These are phyloP conservation scores for Trachelus stipa DNA, from an alignment of 2,888 invertebrate species.

Conservation along the genomic window DNA sequence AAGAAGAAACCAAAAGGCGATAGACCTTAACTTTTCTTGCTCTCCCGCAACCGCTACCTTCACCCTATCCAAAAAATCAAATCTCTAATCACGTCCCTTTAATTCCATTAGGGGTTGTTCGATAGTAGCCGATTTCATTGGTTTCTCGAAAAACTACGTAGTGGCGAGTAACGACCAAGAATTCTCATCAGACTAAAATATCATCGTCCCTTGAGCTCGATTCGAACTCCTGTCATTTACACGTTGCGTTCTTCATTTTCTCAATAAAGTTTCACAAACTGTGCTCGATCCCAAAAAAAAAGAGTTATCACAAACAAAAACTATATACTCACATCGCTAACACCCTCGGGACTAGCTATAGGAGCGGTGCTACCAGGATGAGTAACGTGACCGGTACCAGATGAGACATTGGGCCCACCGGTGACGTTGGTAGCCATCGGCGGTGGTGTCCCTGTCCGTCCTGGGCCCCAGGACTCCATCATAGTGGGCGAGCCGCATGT, in stretches of 20 bases:
- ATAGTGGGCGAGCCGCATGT: slow-evolving; percentile 70
- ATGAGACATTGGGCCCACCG: slow-evolving; percentile 51
- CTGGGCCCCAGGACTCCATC: slow-evolving; percentile 67
- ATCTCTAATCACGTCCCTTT: neutral
- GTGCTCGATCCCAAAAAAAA: neutral
- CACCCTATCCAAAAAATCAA: neutral
- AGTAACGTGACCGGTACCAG: slow-evolving; percentile 41
- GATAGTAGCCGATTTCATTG: neutral
- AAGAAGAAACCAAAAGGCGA: neutral
- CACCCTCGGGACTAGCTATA: slow-evolving; percentile 67
- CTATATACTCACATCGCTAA: slow-evolving; percentile 59
- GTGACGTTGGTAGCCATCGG: slow-evolving; percentile 51
- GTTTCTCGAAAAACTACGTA: neutral
- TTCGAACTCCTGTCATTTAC: neutral
- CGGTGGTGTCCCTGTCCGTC: slow-evolving; percentile 54
- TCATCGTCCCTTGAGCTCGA: neutral
- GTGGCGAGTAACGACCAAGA: neutral
- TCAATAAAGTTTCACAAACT: neutral
- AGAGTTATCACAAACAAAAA: neutral
- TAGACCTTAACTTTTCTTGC: neutral
- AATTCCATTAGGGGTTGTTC: neutral
- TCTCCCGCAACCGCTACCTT: neutral
- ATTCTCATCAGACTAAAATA: neutral
- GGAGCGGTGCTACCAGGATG: slow-evolving; percentile 61
- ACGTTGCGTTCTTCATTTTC: neutral